Conservation (phyloP, 2,888 invertebrate species). For the Periphyllus acericola region DNA sequence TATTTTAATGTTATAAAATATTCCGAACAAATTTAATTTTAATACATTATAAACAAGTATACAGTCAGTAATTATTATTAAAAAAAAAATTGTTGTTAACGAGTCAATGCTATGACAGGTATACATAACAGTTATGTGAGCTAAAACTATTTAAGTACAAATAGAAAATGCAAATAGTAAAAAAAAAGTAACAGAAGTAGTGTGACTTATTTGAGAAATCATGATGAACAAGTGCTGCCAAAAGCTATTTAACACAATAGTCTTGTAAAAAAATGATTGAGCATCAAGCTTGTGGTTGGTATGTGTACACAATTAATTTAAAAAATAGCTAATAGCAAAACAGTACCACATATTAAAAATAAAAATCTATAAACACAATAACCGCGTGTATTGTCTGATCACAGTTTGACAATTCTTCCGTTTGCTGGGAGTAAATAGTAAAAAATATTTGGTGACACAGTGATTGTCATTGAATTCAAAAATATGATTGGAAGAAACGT, state of each 20-base stretch:
- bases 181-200: neutral
- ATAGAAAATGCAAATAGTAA: neutral
- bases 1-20: neutral
- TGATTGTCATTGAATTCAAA: constrained; percentile 35
- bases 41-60: neutral
- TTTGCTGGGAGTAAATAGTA: neutral
- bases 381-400: neutral
- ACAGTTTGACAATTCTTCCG: neutral
- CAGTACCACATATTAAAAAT: constrained; percentile 39
- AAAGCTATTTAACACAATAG: constrained; percentile 26
- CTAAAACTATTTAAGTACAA: constrained; percentile 6
- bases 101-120: neutral
- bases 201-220: neutral
- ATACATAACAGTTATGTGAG: constrained; percentile 7
- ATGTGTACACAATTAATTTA: constrained; percentile 30
- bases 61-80: neutral
- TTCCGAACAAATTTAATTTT: neutral
- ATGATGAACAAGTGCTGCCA: neutral
- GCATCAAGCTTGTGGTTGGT: constrained; percentile 45
- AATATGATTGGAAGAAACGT: constrained; percentile 3
- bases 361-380: constrained; percentile 35
- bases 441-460: neutral
- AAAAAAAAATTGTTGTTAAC: neutral
- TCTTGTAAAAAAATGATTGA: constrained; percentile 29
- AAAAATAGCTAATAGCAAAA: constrained; percentile 35